Percentiles rank a stretch among this genome's conserved stretches.
phyloP scores from a whole-genome alignment of 2,797 vertebrate species.

The Anguilla pacifica region DNA sequence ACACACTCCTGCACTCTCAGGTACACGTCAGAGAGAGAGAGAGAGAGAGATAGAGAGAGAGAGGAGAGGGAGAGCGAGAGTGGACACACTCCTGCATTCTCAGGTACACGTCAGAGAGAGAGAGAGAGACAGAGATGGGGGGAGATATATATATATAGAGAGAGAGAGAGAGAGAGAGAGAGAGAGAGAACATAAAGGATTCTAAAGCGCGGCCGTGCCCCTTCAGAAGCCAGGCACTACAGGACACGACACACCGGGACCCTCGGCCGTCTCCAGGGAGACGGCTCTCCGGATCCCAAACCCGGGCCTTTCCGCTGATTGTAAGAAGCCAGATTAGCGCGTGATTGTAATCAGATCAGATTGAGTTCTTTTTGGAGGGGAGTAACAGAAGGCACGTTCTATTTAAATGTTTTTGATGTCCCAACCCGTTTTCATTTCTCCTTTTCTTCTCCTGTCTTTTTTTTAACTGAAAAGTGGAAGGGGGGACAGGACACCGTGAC shows the following conservation, averaged over 20 bases:
- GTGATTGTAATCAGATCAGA: constrained; percentile 50
- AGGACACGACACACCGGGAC: constrained; percentile 59
- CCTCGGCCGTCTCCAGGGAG: constrained; percentile 42
- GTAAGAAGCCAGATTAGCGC: constrained; percentile 64
- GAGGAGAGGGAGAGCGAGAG: too few relatives aligned
- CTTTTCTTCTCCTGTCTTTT: not conserved
- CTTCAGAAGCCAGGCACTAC: constrained; percentile 66
- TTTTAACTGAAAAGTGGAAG: not conserved
- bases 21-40: not conserved
- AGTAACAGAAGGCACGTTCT: constrained; percentile 72
- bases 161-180: too few relatives aligned
- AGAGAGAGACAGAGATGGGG: too few relatives aligned
- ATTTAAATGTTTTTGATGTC: not conserved
- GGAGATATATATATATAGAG: too few relatives aligned
- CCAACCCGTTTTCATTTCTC: constrained; percentile 44
- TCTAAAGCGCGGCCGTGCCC: constrained; percentile 7
- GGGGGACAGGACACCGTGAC: not conserved
- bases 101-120: too few relatives aligned
- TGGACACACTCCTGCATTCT: too few relatives aligned
- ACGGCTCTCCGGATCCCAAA: constrained; percentile 38
- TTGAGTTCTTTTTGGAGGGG: constrained; percentile 37
- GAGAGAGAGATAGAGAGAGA: too few relatives aligned
- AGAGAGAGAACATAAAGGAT: not conserved
- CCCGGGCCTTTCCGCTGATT: constrained; percentile 55
- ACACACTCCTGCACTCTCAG: constrained; percentile 49